Conservation (phyloP, 2,113 vertebrate genomes). For the Brachypodius melanocephalos region DNA sequence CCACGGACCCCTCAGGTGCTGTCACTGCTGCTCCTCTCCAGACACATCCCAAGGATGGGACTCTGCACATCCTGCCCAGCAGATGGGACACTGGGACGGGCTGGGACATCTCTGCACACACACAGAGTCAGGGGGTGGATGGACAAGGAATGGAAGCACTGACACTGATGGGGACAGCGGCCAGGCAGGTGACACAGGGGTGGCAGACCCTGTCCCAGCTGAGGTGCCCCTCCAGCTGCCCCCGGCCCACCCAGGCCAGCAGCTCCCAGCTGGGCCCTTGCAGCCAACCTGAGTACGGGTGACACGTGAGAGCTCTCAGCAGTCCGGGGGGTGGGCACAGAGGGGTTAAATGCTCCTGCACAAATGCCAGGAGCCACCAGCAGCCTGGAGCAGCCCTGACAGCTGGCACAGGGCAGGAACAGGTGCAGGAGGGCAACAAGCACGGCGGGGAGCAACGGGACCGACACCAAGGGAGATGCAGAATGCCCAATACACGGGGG, state of each 20-base stretch:
- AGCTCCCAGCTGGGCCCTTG: not conserved
- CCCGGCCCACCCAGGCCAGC: not conserved
- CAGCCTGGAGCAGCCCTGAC: not conserved
- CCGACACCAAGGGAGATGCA: not conserved
- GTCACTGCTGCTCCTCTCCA: not conserved
- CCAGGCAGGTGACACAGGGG: not conserved
- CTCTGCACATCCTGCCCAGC: accelerated
- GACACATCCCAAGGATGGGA: not conserved
- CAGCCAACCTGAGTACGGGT: accelerated
- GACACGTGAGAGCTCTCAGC: accelerated
- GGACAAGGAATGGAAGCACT: not conserved
- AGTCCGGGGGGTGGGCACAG: accelerated
- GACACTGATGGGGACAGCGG: not conserved
- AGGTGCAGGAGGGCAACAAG: not conserved
- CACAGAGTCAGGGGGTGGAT: not conserved
- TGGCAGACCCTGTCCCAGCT: not conserved
- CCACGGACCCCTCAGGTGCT: not conserved
- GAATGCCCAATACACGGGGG: not conserved
- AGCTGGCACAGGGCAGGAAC: not conserved
- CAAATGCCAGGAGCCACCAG: not conserved
- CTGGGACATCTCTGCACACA: not conserved
- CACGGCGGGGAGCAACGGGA: accelerated
- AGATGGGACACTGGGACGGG: accelerated
- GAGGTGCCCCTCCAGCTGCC: not conserved
- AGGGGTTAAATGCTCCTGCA: not conserved